A percentile compares a stretch with the other conserved stretches of the same genome.
These are phyloP conservation scores for Mormyrus hasselquistii DNA, from an alignment of 2,797 vertebrate species.

Conservation along the genomic window DNA sequence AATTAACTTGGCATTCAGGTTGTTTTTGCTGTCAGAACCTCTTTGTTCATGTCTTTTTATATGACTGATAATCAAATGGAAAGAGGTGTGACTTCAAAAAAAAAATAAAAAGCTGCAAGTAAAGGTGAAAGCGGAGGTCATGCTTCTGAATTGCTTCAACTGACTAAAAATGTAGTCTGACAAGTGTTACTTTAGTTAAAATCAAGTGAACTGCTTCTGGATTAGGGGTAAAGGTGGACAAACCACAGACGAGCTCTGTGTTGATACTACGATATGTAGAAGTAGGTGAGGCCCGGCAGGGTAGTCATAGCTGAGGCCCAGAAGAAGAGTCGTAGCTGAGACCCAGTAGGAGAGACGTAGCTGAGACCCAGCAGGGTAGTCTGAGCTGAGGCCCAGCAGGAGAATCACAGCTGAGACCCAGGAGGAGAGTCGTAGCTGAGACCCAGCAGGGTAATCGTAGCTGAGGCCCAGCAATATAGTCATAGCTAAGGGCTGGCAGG, in stretches of 20 bases:
- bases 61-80: background rate
- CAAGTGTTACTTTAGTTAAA: background rate
- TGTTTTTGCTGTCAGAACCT: constrained; percentile 1
- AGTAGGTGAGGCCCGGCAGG: background rate
- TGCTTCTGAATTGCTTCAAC: background rate
- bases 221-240: background rate
- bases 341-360: too few relatives aligned
- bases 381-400: background rate
- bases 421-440: background rate
- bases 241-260: background rate
- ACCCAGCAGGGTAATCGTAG: background rate
- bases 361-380: background rate
- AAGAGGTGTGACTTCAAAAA: background rate
- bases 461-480: background rate
- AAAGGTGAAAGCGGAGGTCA: background rate
- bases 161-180: background rate
- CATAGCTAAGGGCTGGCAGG: background rate
- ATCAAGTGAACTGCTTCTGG: background rate
- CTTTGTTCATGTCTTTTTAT: background rate
- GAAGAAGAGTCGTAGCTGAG: too few relatives aligned
- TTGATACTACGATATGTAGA: background rate
- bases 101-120: background rate
- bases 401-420: background rate
- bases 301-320: too few relatives aligned
- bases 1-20: constrained; percentile 8